Base-by-base conservation (phyloP, 2,113 vertebrate species). In the Phylloscopus trochilus region DNA sequence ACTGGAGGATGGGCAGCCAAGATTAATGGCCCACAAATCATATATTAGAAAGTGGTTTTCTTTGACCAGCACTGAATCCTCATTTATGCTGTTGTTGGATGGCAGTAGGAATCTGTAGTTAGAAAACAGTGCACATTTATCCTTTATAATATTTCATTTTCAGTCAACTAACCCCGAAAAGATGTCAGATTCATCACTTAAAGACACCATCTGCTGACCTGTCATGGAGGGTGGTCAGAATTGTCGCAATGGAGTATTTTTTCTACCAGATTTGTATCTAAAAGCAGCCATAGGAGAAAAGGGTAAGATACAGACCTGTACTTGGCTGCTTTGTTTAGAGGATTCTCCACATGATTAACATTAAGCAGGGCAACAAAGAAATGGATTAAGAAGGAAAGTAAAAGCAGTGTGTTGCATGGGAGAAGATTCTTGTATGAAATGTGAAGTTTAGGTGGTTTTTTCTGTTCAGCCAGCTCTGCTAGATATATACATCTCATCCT, bases 21-120 rank as follows among this genome's bases (percentile, higher is more conserved):
- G 97, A 97, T 97, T 97, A 96, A 97, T 97, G 86, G 70, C 22
- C 41, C 62, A 56, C 46, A 35, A 93, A 87, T 91, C 92, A 84
- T 46, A 63, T 4, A 52, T 86, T 79, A 92, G 78, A 70, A 94
- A 92, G 90, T 90, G 3, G 90, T 95, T 96, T 96, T 89, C 66
- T 91, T 92, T 95, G 81, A 95, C 78, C 77, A n/a, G 68, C 78
- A 64, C 39, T 85, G 81, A 91, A 90, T 95, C 37, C 91, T 91
- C 70, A 37, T 83, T 95, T 88, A 60, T 76, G 46, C 33, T 82
- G 41, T 64, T 91, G 55, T 39, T 85, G 35, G 21, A 58, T 77
- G 64, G 46, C 44, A 47, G 59, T 58, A 51, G 28, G 56, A 89
- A 93, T 85, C 28, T 21, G 18, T 69, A 87, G 39, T 24, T 93